Evolutionary conservation across 2,113 vertebrate genomes (phyloP).

Genomic region (Seriola rivoliana): DNA sequence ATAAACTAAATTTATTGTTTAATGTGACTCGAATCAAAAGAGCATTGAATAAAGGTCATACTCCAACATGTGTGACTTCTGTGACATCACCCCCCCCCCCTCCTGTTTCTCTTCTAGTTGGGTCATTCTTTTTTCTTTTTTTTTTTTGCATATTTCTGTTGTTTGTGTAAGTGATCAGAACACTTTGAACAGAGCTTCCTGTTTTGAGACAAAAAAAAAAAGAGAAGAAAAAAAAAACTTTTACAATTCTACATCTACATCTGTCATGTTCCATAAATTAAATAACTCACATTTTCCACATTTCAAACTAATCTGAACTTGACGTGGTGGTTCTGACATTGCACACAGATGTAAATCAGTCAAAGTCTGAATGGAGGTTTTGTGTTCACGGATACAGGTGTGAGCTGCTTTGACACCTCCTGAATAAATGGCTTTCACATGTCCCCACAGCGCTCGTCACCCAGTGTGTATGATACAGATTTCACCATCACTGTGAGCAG

Average conservation of each 20-base stretch:
- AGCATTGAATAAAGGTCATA: background rate
- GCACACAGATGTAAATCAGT: constrained; percentile 21
- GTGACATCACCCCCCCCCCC: constrained; percentile 9
- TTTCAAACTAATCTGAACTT: constrained; percentile 10
- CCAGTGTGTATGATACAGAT: background rate
- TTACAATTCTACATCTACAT: constrained; percentile 49
- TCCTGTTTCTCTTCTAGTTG: constrained; percentile 28
- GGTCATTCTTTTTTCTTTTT: constrained; percentile 7
- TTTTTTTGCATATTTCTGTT: constrained; percentile 82
- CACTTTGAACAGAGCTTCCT: constrained; percentile 47
- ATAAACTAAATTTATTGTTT: background rate
- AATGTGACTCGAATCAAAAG: too few species aligned
- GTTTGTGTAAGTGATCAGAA: constrained; percentile 22
- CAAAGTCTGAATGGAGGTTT: constrained; percentile 19
- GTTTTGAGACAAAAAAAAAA: constrained; percentile 13
- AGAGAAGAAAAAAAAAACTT: background rate
- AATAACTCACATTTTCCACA: constrained; percentile 42
- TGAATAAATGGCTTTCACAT: constrained; percentile 29
- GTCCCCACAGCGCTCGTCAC: background rate
- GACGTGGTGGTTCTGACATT: constrained; percentile 27
- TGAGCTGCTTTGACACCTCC: background rate
- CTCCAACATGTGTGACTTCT: background rate
- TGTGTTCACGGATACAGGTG: background rate
- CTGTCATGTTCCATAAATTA: constrained; percentile 36
- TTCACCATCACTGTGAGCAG: background rate